Evolutionary conservation across 2,797 vertebrate species (phyloP).

Genomic region (Antrozous pallidus): DNA sequence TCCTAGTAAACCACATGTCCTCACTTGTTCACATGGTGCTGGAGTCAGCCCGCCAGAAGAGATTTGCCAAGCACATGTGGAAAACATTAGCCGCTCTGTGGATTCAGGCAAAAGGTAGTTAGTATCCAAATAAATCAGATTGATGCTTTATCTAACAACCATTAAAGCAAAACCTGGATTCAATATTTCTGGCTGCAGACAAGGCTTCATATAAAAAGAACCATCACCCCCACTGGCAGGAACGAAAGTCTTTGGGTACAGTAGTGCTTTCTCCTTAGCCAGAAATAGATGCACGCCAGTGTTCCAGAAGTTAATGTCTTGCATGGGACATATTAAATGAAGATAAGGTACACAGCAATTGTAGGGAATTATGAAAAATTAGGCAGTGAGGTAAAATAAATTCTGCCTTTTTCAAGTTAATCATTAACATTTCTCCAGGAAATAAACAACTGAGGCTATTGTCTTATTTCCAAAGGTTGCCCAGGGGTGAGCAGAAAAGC

Average conservation of each 20-base stretch:
- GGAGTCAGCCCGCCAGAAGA: conserved; percentile 59
- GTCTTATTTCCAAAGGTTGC: conserved; percentile 78
- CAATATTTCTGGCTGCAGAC: conserved; percentile 77
- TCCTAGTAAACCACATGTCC: neutral
- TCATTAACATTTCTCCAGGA: conserved; percentile 76
- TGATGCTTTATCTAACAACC: conserved; percentile 79
- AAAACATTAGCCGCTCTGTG: conserved; percentile 80
- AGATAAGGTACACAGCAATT: conserved; percentile 74
- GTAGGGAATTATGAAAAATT: conserved; percentile 71
- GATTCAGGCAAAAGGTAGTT: conserved; percentile 77
- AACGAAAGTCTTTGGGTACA: conserved; percentile 63
- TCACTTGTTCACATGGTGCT: conserved; percentile 25
- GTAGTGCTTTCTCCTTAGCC: conserved; percentile 63
- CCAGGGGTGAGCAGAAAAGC: conserved; percentile 61
- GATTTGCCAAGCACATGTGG: conserved; percentile 77
- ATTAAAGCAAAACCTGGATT: conserved; percentile 79
- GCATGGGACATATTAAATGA: conserved; percentile 70
- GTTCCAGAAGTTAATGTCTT: conserved; percentile 63
- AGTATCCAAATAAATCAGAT: conserved; percentile 81
- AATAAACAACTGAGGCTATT: conserved; percentile 75
- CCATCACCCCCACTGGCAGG: conserved; percentile 72
- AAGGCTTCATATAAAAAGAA: conserved; percentile 68
- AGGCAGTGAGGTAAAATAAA: conserved; percentile 73
- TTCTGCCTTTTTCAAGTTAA: conserved; percentile 76
- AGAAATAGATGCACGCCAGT: conserved; percentile 60